These are phyloP conservation scores for Ptilodon capucinus DNA, from an alignment of 2,888 invertebrate genomes.

Conservation along the genomic window DNA sequence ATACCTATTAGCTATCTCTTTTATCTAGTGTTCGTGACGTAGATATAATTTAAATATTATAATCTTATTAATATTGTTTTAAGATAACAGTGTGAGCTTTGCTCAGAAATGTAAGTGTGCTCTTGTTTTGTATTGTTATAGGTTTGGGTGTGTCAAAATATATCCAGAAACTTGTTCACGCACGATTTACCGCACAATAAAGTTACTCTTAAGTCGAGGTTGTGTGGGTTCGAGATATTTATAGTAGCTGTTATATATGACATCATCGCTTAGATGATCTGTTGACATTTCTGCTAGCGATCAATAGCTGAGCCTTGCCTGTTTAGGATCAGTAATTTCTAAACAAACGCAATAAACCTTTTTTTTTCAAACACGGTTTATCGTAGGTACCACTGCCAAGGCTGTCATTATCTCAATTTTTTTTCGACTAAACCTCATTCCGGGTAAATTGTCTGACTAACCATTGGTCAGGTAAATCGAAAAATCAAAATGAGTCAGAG, in stretches of 20 bases:
- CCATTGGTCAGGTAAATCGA: slow-evolving; percentile 51
- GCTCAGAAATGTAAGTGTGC: too few species aligned
- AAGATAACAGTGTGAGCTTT: too few species aligned
- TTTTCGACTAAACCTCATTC: slow-evolving; percentile 24
- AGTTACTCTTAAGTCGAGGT: slow-evolving; percentile 50
- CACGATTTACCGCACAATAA: slow-evolving; percentile 42
- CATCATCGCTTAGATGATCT: slow-evolving; percentile 62
- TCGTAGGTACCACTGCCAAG: slow-evolving; percentile 22
- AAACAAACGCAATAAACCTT: slow-evolving; percentile 19
- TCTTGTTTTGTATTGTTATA: too few species aligned
- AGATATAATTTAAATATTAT: too few species aligned
- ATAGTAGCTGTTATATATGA: slow-evolving; percentile 68
- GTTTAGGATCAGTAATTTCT: slow-evolving; percentile 20
- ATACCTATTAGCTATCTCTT: too few species aligned
- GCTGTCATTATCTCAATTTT: slow-evolving; percentile 18
- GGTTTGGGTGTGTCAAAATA: slow-evolving; percentile 12
- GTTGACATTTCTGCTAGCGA: slow-evolving; percentile 48
- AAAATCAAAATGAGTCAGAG: slow-evolving; percentile 60
- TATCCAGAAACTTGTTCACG: slow-evolving; percentile 14
- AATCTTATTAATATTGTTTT: too few species aligned
- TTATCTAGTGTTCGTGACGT: too few species aligned
- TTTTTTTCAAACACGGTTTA: slow-evolving; percentile 15
- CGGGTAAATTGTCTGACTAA: slow-evolving; percentile 50
- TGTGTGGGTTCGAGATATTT: slow-evolving; percentile 70
- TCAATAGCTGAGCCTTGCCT: slow-evolving; percentile 31